Evolutionary conservation across 1,140 invertebrate species (phyloP).

Genomic region (Hylyphantes graminicola): DNA sequence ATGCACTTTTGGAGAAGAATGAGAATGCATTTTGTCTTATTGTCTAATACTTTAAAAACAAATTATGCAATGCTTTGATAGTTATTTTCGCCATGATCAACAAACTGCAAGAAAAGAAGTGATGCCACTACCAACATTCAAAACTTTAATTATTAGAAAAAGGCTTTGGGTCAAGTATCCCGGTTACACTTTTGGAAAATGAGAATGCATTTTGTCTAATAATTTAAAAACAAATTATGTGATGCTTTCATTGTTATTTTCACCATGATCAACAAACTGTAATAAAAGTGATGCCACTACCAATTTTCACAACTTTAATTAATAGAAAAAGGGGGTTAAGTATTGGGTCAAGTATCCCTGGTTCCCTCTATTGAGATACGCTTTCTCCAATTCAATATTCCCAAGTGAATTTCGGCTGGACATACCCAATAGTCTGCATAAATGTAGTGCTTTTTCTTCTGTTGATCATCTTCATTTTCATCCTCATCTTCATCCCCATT

Average conservation of each 20-base stretch:
- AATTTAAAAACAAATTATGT: too few relatives aligned
- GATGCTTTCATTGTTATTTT: too few relatives aligned
- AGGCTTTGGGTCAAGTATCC: too few relatives aligned
- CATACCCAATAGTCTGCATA: conserved; percentile 58
- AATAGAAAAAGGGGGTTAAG: background rate
- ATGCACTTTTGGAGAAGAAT: too few relatives aligned
- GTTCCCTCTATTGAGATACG: background rate
- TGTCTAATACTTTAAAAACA: too few relatives aligned
- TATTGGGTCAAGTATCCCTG: too few relatives aligned
- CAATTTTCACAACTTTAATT: background rate
- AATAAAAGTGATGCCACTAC: background rate
- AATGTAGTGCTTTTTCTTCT: conserved; percentile 46
- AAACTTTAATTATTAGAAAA: background rate
- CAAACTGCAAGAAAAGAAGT: background rate
- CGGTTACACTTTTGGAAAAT: too few relatives aligned
- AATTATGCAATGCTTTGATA: too few relatives aligned
- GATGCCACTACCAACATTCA: background rate
- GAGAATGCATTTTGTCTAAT: too few relatives aligned
- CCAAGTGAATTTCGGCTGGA: background rate
- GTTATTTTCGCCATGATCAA: too few relatives aligned
- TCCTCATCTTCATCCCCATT: conserved; percentile 44
- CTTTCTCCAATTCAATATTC: background rate
- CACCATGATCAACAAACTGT: too few relatives aligned
- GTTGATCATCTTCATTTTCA: conserved; percentile 11
- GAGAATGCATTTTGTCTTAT: too few relatives aligned